Percentiles rank a stretch among this genome's conserved stretches.
phyloP scores from a whole-genome alignment of 53 echinoderm and acorn worm species.

The Stichopus horrens region DNA sequence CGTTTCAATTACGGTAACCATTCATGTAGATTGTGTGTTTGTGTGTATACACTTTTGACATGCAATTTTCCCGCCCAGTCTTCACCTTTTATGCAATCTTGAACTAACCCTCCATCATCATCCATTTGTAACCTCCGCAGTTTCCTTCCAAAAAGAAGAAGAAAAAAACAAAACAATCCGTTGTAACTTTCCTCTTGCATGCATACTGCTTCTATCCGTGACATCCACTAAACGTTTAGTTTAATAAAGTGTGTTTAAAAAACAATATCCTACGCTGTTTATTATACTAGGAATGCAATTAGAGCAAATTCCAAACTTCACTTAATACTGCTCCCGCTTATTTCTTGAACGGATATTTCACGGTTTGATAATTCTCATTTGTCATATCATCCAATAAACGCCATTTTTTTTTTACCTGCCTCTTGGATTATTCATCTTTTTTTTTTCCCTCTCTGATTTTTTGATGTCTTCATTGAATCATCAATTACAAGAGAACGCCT shows the following conservation, averaged over 20 bases:
- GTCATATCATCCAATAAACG: constrained; percentile 33
- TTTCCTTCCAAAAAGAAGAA: too few relatives aligned
- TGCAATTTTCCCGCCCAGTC: too few relatives aligned
- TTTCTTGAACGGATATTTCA: background rate
- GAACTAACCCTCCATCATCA: too few relatives aligned
- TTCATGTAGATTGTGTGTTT: too few relatives aligned
- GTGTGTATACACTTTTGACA: too few relatives aligned
- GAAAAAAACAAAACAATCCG: too few relatives aligned
- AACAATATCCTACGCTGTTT: background rate
- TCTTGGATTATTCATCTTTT: background rate
- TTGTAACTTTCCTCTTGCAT: background rate
- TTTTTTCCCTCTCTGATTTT: background rate
- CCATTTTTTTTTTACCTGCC: background rate
- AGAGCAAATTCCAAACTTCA: background rate
- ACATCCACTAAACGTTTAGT: background rate
- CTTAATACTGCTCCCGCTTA: background rate
- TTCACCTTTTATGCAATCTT: too few relatives aligned
- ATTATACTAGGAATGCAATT: background rate
- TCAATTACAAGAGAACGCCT: constrained; percentile 29
- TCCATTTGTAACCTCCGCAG: too few relatives aligned
- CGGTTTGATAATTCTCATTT: constrained; percentile 34
- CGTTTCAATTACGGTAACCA: too few relatives aligned
- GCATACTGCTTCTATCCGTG: background rate
- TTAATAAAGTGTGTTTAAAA: constrained; percentile 1
- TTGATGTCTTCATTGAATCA: constrained; percentile 19